A percentile compares a stretch with the other conserved stretches of the same genome.
Conservation (phyloP, 1,140 invertebrate species). For the Arion vulgaris region DNA sequence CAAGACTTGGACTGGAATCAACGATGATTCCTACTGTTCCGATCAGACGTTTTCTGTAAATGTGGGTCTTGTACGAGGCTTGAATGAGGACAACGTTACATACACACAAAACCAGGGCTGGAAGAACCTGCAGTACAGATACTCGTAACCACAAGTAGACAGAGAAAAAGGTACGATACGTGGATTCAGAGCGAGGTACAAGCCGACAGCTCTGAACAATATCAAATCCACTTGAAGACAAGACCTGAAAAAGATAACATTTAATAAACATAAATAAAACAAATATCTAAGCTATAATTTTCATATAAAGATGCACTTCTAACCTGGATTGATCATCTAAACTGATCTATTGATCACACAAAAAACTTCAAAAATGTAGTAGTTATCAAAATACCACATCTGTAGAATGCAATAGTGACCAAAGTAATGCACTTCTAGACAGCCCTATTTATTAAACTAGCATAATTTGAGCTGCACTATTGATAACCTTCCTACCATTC, state of each 20-base stretch:
- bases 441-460: no score
- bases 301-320: no score
- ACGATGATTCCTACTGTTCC: conserved; percentile 1
- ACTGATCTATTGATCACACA: no score
- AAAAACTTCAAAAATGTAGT: no score
- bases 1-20: not conserved
- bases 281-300: no score
- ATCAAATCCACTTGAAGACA: not conserved
- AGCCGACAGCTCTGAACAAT: not conserved
- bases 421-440: no score
- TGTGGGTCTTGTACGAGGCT: conserved; percentile 6
- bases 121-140: not conserved
- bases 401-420: no score
- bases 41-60: conserved; percentile 11
- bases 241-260: not conserved
- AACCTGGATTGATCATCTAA: no score
- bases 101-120: not conserved
- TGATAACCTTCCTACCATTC: no score
- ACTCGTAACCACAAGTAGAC: conserved; percentile 14
- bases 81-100: conserved; percentile 17
- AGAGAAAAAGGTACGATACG: not conserved
- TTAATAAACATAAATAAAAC: no score
- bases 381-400: no score
- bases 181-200: not conserved
- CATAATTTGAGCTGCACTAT: no score